A percentile compares a stretch with the other conserved stretches of the same genome.
Conservation (phyloP, 2,797 vertebrate genomes). For the Centroberyx gerrardi region DNA sequence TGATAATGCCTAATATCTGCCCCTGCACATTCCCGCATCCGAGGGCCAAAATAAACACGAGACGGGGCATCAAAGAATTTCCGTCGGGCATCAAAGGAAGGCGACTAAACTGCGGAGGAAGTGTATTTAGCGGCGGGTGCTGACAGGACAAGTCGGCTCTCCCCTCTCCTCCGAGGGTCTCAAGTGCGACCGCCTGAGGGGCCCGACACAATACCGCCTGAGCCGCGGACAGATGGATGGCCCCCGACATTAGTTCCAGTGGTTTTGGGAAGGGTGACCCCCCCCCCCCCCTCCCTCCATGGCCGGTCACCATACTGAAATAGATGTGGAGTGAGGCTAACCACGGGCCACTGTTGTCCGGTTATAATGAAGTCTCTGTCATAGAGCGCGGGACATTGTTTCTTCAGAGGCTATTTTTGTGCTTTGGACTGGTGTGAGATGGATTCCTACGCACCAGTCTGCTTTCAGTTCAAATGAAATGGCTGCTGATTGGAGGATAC, state of each 20-base stretch:
- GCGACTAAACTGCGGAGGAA: conserved; percentile 39
- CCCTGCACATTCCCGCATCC: conserved; percentile 19
- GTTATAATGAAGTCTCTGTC: background rate
- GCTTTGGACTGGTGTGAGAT: no score
- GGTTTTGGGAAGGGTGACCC: conserved; percentile 65
- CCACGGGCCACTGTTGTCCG: background rate
- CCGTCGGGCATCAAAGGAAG: conserved; percentile 38
- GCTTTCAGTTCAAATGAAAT: background rate
- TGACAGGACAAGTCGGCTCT: conserved; percentile 74
- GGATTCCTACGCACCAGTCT: background rate
- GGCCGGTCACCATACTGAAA: conserved; percentile 35
- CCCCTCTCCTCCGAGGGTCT: conserved; percentile 61
- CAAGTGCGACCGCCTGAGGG: conserved; percentile 63
- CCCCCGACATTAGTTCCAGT: conserved; percentile 80
- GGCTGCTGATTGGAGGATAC: background rate
- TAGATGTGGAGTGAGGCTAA: conserved; percentile 7
- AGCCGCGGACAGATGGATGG: conserved; percentile 83
- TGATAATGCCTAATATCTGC: conserved; percentile 5
- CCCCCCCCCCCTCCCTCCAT: background rate
- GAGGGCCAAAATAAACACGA: conserved; percentile 42
- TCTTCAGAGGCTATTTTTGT: background rate
- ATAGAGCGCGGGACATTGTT: background rate
- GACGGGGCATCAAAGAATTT: conserved; percentile 10
- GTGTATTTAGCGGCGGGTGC: conserved; percentile 68
- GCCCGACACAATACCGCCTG: conserved; percentile 56